Base-by-base conservation (phyloP, 2,888 invertebrate genomes). In the Drosophila austrosaltans region DNA sequence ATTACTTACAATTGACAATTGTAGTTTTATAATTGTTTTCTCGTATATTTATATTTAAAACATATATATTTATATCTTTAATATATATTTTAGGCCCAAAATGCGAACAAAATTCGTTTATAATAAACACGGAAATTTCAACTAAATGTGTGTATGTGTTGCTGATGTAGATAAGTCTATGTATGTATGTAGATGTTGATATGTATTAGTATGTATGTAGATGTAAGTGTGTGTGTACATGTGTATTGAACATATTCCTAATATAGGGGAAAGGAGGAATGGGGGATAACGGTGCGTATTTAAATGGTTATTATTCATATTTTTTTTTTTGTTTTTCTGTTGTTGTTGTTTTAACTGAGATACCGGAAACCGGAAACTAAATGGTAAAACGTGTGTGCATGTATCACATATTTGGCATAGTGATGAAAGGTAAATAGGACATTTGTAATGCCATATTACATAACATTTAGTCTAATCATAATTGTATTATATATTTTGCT, bases 1-100 rank as follows among this genome's bases (percentile, higher is more conserved):
- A 66, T 82, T 82, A 87, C 87, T 87, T 82, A 87, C 85, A 82
- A 82, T 87, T 87, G 85, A 81, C 86, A 80, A 54, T 68, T 74
- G 68, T 74, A 73, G 74, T 74, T 68, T 60, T 54, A 16, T 54
- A 74, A 63, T 59, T 68, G 61, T 53, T 56, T 58, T 48, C 72
- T 72, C 59, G 65, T 44, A 71, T 59, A 32, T 20, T 65, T 54
- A 54, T 30, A 40, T 65, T 60, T 40, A 12, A 5, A 10, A 20
- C 54, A 63, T 54, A 22, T 44, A 44, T 4, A 30, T 28, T 7
- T 44, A 44, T 4, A 30, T 28, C 3, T n/a, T 6, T 30, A 30
- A 30, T 3, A 28, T 53, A 53, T 16, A n/a, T 53, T 16, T 36
- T 32, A n/a, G 16, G n/a, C 22, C 53, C 48, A n/a, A 25, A 69